Evolutionary conservation across 2,797 vertebrate species (phyloP), one percentile per base, ranked within the genome.

Genomic region (Thripadectes ignobilis): DNA sequence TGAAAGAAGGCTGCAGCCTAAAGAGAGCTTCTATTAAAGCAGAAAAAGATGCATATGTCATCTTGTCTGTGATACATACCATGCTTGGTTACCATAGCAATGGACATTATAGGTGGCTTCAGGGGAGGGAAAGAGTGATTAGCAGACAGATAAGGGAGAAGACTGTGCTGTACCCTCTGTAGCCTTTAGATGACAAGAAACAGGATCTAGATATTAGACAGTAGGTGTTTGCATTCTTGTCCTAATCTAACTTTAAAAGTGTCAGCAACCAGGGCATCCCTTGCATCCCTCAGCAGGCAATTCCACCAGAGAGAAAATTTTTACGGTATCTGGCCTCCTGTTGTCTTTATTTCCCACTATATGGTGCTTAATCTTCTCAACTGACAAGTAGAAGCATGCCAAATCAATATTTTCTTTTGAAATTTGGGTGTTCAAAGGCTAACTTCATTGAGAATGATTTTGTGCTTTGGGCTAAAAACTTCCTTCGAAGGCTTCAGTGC

Each of bases 51-150:
- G 82, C 73, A 69, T 55, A 94, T 93, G 87, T 92, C 88, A 73
- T 90, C 88, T 91, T 36, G 63, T 63, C 95, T 84, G 88, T 46
- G 85, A 91, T 73, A 75, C 91, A 92, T 86, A 84, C 58, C 59
- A 43, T 76, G 85, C 80, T 86, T 2, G 0, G 95, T 96, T 97
- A 36, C 93, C 93, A 95, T 95, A 85, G 94, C 78, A 85, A 96
- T 93, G 92, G 89, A 89, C 87, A 78, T 88, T 95, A 92, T 91
- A 96, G 92, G 89, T 88, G 78, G 83, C 76, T 95, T 88, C 82
- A 69, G 82, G 92, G 62, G 66, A 94, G 46, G 54, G 36, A 66
- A 54, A 58, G 76, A 95, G 76, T 93, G 89, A 97, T 95, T 93
- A 97, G 82, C 9, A 9, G 82, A 43, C 43, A 84, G 89, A 95